Conservation (phyloP, 2,113 vertebrate genomes). For the Myotis davidii region DNA sequence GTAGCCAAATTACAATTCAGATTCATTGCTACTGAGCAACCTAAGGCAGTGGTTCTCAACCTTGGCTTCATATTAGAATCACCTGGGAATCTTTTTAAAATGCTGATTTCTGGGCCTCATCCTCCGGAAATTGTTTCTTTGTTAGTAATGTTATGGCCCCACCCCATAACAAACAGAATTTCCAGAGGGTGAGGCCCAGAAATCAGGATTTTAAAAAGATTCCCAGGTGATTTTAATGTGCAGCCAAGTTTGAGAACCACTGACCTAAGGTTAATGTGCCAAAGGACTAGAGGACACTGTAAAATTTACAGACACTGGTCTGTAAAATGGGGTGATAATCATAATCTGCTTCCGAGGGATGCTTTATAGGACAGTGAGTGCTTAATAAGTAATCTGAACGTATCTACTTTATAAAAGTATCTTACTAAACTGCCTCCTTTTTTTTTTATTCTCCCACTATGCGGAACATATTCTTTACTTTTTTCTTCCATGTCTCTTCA, state of each 20-base stretch:
- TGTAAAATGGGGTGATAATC: constrained; percentile 1
- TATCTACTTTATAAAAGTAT: neutral
- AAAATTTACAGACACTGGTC: neutral
- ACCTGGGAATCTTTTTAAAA: no score
- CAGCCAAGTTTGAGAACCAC: no score
- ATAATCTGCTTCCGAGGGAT: neutral
- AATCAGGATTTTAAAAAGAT: no score
- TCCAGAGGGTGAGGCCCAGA: no score
- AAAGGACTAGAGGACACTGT: neutral
- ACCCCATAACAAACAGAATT: no score
- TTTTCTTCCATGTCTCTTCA: neutral
- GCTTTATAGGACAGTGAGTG: neutral
- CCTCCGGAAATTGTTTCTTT: no score
- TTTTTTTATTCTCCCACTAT: neutral
- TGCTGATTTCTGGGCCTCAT: no score
- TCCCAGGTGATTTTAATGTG: no score
- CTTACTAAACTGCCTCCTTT: neutral
- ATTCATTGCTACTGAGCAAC: neutral
- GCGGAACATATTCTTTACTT: neutral
- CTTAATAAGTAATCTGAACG: neutral
- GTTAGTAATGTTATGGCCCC: no score
- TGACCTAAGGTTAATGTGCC: neutral
- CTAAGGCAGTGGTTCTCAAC: neutral
- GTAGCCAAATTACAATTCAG: neutral
- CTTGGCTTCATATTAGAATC: no score